phyloP scores from a whole-genome alignment of 92 coral and sea anemone genomes.

The Ricordea florida region DNA sequence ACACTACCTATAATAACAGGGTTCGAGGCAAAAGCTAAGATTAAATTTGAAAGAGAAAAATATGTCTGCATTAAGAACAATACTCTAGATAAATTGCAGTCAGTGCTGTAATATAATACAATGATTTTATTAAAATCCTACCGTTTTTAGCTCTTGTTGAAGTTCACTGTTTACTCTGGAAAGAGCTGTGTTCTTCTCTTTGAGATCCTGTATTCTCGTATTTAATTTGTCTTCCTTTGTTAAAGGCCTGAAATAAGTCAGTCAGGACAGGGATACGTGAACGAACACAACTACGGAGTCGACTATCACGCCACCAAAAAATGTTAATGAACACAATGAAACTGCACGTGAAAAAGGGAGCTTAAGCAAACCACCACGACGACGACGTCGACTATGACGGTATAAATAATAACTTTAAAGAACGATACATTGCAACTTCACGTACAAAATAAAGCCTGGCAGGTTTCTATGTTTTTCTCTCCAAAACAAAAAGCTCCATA shows the following conservation, averaged over 20 bases:
- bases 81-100: too few species aligned
- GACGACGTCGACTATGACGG: not conserved
- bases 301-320: not conserved
- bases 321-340: not conserved
- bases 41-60: too few species aligned
- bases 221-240: slow-evolving; percentile 88
- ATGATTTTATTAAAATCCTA: slow-evolving; percentile 18
- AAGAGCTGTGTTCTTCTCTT: slow-evolving; percentile 77
- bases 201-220: slow-evolving; percentile 81
- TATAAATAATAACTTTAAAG: too few species aligned
- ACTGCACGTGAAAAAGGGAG: not conserved
- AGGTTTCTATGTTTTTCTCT: too few species aligned
- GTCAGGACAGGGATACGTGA: not conserved
- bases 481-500: too few species aligned
- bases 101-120: too few species aligned
- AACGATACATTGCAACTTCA: too few species aligned
- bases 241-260: slow-evolving; percentile 85
- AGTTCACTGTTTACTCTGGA: slow-evolving; percentile 92
- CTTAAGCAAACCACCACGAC: too few species aligned
- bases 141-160: slow-evolving; percentile 91
- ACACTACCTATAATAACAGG: too few species aligned
- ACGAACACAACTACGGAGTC: not conserved
- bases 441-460: too few species aligned
- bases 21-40: too few species aligned
- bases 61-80: too few species aligned